Conservation (phyloP, 2,888 invertebrate species). For the Protonemura montana region DNA sequence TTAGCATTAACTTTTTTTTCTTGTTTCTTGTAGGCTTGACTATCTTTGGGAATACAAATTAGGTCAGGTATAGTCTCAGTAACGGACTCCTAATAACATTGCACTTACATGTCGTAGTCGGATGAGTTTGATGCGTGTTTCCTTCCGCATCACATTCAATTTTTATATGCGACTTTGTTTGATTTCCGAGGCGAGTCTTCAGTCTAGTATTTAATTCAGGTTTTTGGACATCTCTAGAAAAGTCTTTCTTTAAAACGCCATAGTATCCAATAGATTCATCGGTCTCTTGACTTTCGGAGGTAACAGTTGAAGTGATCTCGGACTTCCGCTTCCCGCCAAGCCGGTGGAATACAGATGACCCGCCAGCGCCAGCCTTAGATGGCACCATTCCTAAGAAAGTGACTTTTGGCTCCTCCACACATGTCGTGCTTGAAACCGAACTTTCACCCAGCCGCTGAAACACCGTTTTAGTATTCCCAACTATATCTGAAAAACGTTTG, state of each 20-base stretch:
- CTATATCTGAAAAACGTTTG: conserved; percentile 45
- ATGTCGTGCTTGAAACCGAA: conserved; percentile 59
- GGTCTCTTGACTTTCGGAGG: not conserved
- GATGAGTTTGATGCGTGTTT: not conserved
- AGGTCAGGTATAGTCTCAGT: too few relatives aligned
- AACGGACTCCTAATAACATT: not conserved
- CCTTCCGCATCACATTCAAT: not conserved
- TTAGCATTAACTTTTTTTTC: too few relatives aligned
- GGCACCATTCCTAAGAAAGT: conserved; percentile 57
- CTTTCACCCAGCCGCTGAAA: conserved; percentile 64
- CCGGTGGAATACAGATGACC: conserved; percentile 56
- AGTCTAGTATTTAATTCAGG: not conserved
- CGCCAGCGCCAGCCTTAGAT: conserved; percentile 54
- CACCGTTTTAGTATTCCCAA: conserved; percentile 58
- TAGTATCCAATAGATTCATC: not conserved
- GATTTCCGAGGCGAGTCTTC: not conserved
- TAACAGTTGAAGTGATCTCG: conserved; percentile 46
- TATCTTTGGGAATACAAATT: too few relatives aligned
- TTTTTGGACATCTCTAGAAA: not conserved
- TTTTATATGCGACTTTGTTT: not conserved
- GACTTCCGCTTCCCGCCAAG: conserved; percentile 55
- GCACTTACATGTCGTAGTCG: not conserved
- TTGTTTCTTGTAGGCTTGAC: too few relatives aligned
- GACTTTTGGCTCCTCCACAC: conserved; percentile 53
- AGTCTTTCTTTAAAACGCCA: conserved; percentile 2